phyloP scores from a whole-genome alignment of 2,888 invertebrate genomes.

The Nasonia oneida region DNA sequence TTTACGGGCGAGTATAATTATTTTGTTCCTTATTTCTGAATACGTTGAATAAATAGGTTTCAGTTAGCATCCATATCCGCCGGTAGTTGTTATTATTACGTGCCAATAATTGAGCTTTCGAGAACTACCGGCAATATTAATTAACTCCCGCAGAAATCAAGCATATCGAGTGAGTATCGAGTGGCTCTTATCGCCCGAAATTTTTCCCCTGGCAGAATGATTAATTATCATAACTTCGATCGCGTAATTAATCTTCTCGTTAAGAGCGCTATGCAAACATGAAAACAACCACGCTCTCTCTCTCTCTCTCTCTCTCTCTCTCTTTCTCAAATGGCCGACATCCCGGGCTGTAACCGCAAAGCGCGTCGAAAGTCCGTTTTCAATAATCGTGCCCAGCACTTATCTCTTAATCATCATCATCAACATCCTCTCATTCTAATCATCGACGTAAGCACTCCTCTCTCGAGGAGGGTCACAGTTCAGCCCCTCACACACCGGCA shows the following conservation, averaged over 20 bases:
- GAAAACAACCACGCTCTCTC: neutral
- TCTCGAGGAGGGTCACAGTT: conserved; percentile 4
- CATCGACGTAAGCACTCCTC: neutral
- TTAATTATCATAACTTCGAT: neutral
- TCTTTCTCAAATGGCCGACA: neutral
- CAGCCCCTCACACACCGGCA: neutral
- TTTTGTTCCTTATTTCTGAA: neutral
- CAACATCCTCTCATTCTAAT: neutral
- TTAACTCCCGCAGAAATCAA: too few relatives aligned
- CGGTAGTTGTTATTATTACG: too few relatives aligned
- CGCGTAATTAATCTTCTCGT: neutral
- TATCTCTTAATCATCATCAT: neutral
- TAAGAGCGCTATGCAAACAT: neutral
- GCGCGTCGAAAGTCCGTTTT: neutral
- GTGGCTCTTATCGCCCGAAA: neutral
- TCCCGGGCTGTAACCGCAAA: neutral
- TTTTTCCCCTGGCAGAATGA: neutral
- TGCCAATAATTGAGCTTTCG: too few relatives aligned
- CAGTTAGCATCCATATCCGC: too few relatives aligned
- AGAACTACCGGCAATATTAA: too few relatives aligned
- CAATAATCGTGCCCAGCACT: conserved; percentile 5
- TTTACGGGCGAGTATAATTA: neutral
- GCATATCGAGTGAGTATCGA: too few relatives aligned
- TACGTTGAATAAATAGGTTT: too few relatives aligned
- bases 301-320: neutral